Evolutionary conservation across 2,113 vertebrate species (phyloP), one percentile per base, ranked within the genome.

Genomic region (Rutilus rutilus): DNA sequence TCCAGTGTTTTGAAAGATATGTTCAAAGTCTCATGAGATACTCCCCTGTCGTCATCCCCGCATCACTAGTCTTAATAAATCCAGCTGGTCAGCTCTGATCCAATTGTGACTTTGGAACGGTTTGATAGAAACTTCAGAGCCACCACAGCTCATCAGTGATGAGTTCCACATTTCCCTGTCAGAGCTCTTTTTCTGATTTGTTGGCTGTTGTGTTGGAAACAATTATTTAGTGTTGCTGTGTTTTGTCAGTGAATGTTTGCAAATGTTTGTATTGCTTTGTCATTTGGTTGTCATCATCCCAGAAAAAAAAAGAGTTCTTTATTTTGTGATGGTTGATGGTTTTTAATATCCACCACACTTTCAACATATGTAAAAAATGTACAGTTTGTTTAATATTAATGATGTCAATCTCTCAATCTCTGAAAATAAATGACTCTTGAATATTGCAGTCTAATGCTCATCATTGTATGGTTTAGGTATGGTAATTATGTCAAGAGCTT

Each of bases 351-450:
- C 42, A 78, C 57, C 62, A 47, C 62, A 75, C 23, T 73, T 71
- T 87, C 87, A 89, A 89, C 86, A 77, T 88, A 78, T 96, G 94
- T 95, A 95, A 92, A 95, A 95, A 94, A 94, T 96, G 95, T 95
- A 96, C 95, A 96, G 95, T 95, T 96, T 95, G 94, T 95, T 95
- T 94, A 94, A 94, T 82, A 88, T 91, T 86, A 89, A 91, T 94
- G 93, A 92, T 94, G 90, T 93, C 88, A 88, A 90, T 92, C 90
- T 91, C 88, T 88, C 90, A 88, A 86, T 92, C 90, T 87, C 91
- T 90, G 73, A 91, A 88, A 95, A 94, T 94, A 95, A 95, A 95
- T 92, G 87, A 91, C 33, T 88, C 88, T 90, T 90, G 19, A 79
- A 82, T 62, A 82, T 59, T 42, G 14, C 17, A 78, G n/a, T 50